Base-by-base conservation (phyloP, 53 echinoderm and acorn worm species). In the Luidia sarsii region DNA sequence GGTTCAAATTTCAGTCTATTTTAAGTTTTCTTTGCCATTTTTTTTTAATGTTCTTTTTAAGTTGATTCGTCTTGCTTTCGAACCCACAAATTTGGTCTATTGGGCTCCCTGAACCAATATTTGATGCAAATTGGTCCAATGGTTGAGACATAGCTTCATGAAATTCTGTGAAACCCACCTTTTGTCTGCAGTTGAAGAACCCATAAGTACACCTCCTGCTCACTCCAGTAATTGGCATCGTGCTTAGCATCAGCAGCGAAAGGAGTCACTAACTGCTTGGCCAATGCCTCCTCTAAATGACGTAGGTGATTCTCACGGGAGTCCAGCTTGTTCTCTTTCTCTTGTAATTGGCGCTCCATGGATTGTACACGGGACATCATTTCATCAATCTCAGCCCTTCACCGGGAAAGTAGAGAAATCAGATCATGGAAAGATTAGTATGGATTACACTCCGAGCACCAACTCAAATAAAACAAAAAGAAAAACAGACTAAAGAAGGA, bases 211-310 rank as follows among this genome's bases (percentile, higher is more conserved):
- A 88, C 83, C 25, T 88, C 82, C 11, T 88, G 71, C 36, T 88
- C 88, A 67, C 71, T 88, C 88, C 88, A 88, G 41, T 34, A 30
- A 64, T 88, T 88, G 51, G 82, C 88, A 25, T 88, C 88, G 53
- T 88, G 82, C 18, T 57, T 46, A 13, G 38, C 57, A 32, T 81
- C 74, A 13, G 68, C 82, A 16, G 73, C 75, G 72, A 74, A 86
- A 5, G 86, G 80, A 25, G 80, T 37, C 15, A 88, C 71, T 2
- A 82, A 41, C 36, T 72, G 82, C 2, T 66, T 55, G 2, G 71
- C 64, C 18, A 88, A 68, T 50, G 64, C 63, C 23, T 88, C 71
- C 83, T 88, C 88, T 48, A 82, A 23, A 30, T 73, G 82, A 16
- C 82, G 39, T 28, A 88, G 23, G 35, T 70, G 73, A 19, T 46